Evolutionary conservation across 35 echinoderm and acorn worm genomes (phyloP).

Genomic region (Acanthaster planci): DNA sequence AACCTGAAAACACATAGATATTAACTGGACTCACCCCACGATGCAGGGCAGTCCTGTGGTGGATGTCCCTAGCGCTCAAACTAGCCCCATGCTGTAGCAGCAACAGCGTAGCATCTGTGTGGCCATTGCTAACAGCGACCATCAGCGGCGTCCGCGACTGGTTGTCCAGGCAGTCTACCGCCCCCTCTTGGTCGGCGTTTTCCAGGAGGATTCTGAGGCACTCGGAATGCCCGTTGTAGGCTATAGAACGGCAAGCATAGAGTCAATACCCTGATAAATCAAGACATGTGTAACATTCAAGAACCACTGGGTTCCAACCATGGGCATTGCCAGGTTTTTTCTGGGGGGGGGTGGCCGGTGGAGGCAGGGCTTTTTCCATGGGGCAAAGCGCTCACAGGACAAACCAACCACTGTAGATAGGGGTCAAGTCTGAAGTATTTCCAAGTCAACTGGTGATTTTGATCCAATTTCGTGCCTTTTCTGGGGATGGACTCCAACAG

Average conservation of each 20-base stretch:
- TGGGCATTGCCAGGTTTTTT: no score
- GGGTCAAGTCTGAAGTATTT: no score
- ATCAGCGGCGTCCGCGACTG: conserved; percentile 90
- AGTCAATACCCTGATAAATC: not conserved
- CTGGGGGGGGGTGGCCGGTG: no score
- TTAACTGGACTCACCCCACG: conserved; percentile 76
- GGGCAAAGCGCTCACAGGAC: no score
- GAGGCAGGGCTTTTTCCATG: no score
- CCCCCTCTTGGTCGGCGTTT: conserved; percentile 81
- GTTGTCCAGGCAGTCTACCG: conserved; percentile 85
- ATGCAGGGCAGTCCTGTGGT: conserved; percentile 84
- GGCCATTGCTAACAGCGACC: conserved; percentile 96
- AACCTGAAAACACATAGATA: no score
- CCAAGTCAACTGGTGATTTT: no score
- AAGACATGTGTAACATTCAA: no score
- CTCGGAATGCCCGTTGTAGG: conserved; percentile 96
- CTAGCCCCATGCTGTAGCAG: conserved; percentile 80
- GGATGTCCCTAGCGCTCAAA: conserved; percentile 76
- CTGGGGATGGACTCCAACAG: no score
- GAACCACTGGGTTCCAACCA: no score
- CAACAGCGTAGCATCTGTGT: conserved; percentile 91
- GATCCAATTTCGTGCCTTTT: no score
- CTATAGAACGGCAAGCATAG: conserved; percentile 35
- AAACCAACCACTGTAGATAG: no score
- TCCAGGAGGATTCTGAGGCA: conserved; percentile 89